A percentile compares a stretch with the other conserved stretches of the same genome.
These are phyloP conservation scores for Gobiocypris rarus DNA, from an alignment of 2,113 vertebrate genomes.

Conservation along the genomic window DNA sequence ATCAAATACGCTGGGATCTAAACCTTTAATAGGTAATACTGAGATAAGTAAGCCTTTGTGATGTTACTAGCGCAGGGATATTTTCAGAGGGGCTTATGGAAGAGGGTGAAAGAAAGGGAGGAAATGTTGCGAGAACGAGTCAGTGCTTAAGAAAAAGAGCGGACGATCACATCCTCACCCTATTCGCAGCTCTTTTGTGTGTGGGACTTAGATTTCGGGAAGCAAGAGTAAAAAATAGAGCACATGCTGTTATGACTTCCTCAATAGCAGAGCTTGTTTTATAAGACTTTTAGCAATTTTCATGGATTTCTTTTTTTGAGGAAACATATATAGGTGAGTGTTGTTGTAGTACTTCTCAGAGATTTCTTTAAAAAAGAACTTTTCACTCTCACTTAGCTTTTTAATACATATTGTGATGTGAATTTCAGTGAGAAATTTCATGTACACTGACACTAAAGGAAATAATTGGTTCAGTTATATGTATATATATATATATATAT, in stretches of 20 bases:
- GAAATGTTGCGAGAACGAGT: conserved; percentile 69
- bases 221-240: conserved; percentile 37
- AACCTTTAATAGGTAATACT: conserved; percentile 85
- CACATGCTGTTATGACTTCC: conserved; percentile 22
- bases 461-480: not conserved
- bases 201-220: conserved; percentile 32
- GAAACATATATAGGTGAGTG: conserved; percentile 50
- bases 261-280: conserved; percentile 56
- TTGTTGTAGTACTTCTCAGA: conserved; percentile 64
- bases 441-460: not conserved
- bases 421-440: not conserved
- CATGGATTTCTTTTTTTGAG: conserved; percentile 64
- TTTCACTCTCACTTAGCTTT: conserved; percentile 38
- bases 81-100: conserved; percentile 77
- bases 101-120: conserved; percentile 64
- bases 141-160: conserved; percentile 67
- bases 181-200: conserved; percentile 44
- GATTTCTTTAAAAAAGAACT: conserved; percentile 45
- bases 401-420: not conserved
- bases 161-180: conserved; percentile 53
- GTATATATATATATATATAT: too few species aligned
- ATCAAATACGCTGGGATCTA: conserved; percentile 77
- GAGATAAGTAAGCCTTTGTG: conserved; percentile 83
- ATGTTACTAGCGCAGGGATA: conserved; percentile 76
- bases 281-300: conserved; percentile 69